Percentiles rank a stretch among this genome's conserved stretches.
Evolutionary conservation across 2,113 vertebrate species (phyloP).

Genomic region (Grus americana): DNA sequence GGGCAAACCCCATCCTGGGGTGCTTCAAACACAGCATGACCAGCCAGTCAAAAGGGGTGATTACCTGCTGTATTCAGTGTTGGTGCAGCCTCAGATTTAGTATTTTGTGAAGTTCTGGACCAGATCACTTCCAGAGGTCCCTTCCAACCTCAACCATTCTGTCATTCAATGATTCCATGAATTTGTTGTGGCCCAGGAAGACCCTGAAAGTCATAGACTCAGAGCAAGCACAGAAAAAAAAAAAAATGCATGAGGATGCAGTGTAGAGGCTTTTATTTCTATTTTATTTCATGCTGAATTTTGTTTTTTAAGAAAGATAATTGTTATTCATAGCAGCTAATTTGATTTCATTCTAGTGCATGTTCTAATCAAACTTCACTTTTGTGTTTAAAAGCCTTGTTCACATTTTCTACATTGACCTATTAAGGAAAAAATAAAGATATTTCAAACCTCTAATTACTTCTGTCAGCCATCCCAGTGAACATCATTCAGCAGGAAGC

Average conservation of each 20-base stretch:
- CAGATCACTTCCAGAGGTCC: not conserved
- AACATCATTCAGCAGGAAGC: not conserved
- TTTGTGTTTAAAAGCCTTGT: not conserved
- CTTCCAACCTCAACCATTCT: not conserved
- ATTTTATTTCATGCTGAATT: not conserved
- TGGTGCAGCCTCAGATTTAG: not conserved
- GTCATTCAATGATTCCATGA: not conserved
- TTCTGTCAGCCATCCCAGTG: not conserved
- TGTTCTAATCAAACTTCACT: not conserved
- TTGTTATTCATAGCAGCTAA: not conserved
- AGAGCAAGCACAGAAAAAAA: not conserved
- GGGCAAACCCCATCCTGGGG: not conserved
- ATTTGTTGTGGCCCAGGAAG: not conserved
- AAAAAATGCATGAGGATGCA: not conserved
- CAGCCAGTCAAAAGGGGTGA: not conserved
- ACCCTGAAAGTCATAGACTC: not conserved
- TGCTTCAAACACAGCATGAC: not conserved
- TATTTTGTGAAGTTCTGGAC: not conserved
- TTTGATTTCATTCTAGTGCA: not conserved
- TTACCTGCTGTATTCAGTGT: not conserved
- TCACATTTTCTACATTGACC: not conserved
- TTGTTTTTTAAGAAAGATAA: not conserved
- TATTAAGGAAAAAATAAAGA: not conserved
- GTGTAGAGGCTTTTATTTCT: not conserved
- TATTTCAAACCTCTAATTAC: not conserved